Evolutionary conservation across 2,888 invertebrate genomes (phyloP), one percentile per base, ranked within the genome.

Genomic region (Saturnia japonica): DNA sequence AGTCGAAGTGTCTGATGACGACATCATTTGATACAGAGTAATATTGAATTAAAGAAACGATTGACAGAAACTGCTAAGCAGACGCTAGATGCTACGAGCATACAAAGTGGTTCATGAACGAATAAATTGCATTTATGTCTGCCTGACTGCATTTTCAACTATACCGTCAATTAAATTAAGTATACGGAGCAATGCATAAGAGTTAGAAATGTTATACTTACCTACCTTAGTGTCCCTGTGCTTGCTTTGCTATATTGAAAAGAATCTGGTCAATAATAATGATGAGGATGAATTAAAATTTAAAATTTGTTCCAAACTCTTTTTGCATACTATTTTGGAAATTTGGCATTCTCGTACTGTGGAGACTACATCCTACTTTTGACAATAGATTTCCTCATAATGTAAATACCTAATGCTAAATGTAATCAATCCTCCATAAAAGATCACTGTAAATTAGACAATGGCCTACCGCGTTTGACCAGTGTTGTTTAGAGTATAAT

Each of bases 121-220:
- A 83, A 88, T 87, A 88, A 89, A 88, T 89, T 86, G 82, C 84
- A 86, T 89, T 88, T 86, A 81, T 79, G 83, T 82, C 81, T 81
- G 80, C 77, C 87, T 86, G 85, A 84, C 89, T 87, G 82, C 84
- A 83, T 82, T 80, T 82, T 81, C 81, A 80, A 79, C 82, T 82
- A 81, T 78, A 79, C 82, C 81, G 81, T 83, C 82, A 84, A 89
- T 87, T 88, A 85, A 81, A 81, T 86, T 87, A 85, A 75, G 34
- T 40, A 69, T 42, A 2, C 76, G 80, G 78, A 67, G 3, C 70
- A 78, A 79, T 72, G 67, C 6, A 74, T 22, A 71, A 70, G 77
- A 54, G 40, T 34, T 9, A 51, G 68, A 69, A 34, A 54, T 14
- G 3, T 28, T 4, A 28, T 0, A 6, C 14, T 2, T 54, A 22